Evolutionary conservation across 2,113 vertebrate genomes (phyloP).

Genomic region (Romanogobio albipinnatus): DNA sequence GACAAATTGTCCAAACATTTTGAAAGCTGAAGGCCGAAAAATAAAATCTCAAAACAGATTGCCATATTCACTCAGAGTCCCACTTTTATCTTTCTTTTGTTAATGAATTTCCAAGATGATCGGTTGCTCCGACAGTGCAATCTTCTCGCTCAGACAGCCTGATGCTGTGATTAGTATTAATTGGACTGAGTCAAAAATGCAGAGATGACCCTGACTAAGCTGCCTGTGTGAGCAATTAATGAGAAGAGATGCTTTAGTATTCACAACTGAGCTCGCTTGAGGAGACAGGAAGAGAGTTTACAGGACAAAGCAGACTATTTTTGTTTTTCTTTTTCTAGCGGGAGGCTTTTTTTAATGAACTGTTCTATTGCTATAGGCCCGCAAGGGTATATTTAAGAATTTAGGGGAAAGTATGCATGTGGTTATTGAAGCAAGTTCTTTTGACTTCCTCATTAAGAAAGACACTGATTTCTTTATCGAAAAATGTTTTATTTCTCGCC

Average conservation of each 20-base stretch:
- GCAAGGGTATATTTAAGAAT: conserved; percentile 1
- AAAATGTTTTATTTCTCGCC: not conserved
- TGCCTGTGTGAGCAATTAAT: conserved; percentile 52
- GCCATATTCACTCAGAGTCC: not conserved
- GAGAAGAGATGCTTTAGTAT: conserved; percentile 23
- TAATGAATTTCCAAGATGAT: conserved; percentile 33
- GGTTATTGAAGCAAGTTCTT: conserved; percentile 4
- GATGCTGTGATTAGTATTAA: conserved; percentile 53
- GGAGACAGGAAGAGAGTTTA: not conserved
- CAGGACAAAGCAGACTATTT: conserved; percentile 20
- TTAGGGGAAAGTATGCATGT: not conserved
- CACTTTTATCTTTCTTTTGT: not conserved
- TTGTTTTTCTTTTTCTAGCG: not conserved
- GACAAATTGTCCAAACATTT: not conserved
- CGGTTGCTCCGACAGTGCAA: conserved; percentile 17
- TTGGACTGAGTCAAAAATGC: conserved; percentile 44
- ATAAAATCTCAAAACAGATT: not conserved
- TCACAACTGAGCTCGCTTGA: conserved; percentile 3
- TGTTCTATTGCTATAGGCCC: conserved; percentile 12
- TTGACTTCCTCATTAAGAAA: conserved; percentile 15
- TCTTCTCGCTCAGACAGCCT: conserved; percentile 16
- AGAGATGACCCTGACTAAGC: conserved; percentile 52
- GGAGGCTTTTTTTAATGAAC: conserved; percentile 10
- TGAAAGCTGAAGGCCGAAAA: not conserved
- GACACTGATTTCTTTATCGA: not conserved